Conservation (phyloP, 2,113 vertebrate species). For the Lasiurus borealis region DNA sequence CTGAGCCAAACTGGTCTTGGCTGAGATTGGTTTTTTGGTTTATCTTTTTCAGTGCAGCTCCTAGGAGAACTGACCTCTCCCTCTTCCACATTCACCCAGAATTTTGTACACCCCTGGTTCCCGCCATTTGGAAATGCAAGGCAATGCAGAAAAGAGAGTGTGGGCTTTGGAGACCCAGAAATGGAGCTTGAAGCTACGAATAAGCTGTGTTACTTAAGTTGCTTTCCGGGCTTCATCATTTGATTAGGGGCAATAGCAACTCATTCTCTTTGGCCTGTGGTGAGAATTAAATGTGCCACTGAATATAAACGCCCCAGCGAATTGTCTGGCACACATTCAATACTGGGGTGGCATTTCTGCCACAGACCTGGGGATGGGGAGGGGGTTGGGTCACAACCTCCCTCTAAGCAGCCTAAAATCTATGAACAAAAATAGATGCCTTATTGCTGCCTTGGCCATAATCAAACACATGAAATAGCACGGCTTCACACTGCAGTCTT, state of each 20-base stretch:
- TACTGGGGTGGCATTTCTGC: not conserved
- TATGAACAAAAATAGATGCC: not conserved
- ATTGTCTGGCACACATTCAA: not conserved
- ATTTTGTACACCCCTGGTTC: not conserved
- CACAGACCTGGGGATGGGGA: not conserved
- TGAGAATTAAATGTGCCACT: not conserved
- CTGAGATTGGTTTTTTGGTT: too few relatives aligned
- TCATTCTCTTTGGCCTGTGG: not conserved
- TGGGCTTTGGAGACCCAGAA: not conserved
- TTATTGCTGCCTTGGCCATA: too few relatives aligned
- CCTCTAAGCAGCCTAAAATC: not conserved
- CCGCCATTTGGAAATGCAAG: not conserved
- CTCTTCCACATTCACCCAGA: not conserved
- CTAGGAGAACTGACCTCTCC: not conserved
- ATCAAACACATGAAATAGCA: not conserved
- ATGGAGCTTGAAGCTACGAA: not conserved
- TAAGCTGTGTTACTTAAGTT: not conserved
- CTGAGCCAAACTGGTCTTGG: too few relatives aligned
- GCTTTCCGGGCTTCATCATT: not conserved
- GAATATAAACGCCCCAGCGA: not conserved
- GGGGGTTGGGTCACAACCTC: not conserved
- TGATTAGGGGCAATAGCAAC: not conserved
- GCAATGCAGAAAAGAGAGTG: not conserved
- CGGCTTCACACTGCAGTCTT: not conserved
- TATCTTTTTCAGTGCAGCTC: not conserved